Base-by-base conservation (phyloP, 92 coral and sea anemone species). In the Palythoa heliodiscus region DNA sequence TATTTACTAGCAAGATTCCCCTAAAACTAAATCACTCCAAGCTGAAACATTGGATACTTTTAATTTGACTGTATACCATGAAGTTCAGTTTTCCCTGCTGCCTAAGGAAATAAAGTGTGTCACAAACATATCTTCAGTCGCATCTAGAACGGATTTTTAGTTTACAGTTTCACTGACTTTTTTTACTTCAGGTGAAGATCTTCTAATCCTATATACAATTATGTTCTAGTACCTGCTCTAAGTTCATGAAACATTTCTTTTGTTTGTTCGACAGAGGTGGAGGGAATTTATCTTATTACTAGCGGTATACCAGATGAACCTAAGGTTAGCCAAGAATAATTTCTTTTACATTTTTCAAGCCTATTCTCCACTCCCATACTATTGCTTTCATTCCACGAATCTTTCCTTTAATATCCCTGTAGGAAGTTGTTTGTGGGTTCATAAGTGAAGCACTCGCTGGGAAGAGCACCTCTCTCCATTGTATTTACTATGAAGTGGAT, bases 221-320 rank as follows among this genome's bases (percentile, higher is more conserved):
- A 43, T 43, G 35, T 29, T 29, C 35, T 19, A 15, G 15, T 29
- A 24, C 4, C 17, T 7, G 11, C 16, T 29, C 12, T 15, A 58
- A 1, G 20, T 19, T 2, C 23, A 11, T 53, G 43, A 22, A 1
- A 53, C 16, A 17, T 48, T 66, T 11, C 9, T 9, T 43, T 70
- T 23, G 37, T 69, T 40, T 24, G 48, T 73, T 40, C 16, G 24
- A 17, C 90, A 97, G 99, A 97, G 29, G 98, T 95, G 70, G 99
- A 97, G 73, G 99, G 98, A 13, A 93, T 97, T 70, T 97, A 97
- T 82, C 88, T 94, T 24, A 87, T 97, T 37, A 91, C 99, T 6
- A 95, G 98, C 53, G 99, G 99, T 53, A 90, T 94, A 4, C 99
- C 99, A 0, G 99, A 97, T 82, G 95, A 95, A 38, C 94, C 99